Evolutionary conservation across 2,797 vertebrate genomes (phyloP), one percentile per base, ranked within the genome.

Genomic region (Choloepus didactylus): DNA sequence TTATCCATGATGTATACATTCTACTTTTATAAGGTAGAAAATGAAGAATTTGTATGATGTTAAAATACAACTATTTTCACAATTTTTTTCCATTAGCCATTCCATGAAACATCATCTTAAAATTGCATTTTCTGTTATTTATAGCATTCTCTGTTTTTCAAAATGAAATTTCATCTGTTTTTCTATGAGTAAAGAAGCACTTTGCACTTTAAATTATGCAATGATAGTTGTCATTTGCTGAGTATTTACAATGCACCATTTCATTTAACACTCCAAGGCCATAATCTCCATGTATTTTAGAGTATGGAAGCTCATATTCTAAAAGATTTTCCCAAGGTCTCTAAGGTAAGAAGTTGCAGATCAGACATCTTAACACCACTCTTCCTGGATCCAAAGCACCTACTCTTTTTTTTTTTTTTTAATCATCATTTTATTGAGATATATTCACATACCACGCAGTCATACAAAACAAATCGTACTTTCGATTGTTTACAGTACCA

Each of bases 91-190:
- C 23, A 73, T 31, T 82, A 56, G 8, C 5, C 15, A 56, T 82
- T 82, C 14, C 38, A 87, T 54, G 29, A 67, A 69, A 18, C 41
- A n/a, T 94, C 21, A 90, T 51, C 9, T 92, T 96, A 44, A 81
- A 76, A 41, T 15, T 49, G 15, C 25, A 49, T 56, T 75, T 75
- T 69, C 25, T 46, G 38, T 41, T 44, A 84, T 75, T 83, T 83
- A 59, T 35, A 18, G 5, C 72, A 23, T 64, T 87, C 16, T 89
- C 38, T 89, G 16, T 6, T 80, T 85, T 80, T 87, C 49, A 87
- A 54, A 87, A 73, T 38, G 23, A 73, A 60, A 80, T 83, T 29
- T 35, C 15, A 18, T 83, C 12, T 93, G 83, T 69, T 41, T 5
- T 11, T 51, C 29, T 72, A 41, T 84, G 19, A 73, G 3, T 73